Base-by-base conservation (phyloP, 2,888 invertebrate species). In the Tryphoninae sp. region DNA sequence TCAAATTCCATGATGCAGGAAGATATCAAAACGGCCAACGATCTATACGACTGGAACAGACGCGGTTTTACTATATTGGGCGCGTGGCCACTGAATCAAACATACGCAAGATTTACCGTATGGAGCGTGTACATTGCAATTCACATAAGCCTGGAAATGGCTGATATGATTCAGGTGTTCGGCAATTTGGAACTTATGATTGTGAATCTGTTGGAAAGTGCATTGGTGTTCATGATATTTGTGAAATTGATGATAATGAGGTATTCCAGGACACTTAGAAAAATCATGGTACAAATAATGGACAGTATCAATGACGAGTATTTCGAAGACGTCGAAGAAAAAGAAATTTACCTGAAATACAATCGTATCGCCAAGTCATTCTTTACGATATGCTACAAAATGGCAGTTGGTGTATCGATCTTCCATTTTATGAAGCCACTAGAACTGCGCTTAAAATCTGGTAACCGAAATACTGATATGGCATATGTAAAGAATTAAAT, bases 301-400 rank as follows among this genome's bases (percentile, higher is more conserved):
- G 62, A 75, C 13, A 78, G 78, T 4, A 74, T 82, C 22, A 22
- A 23, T 8, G 71, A 61, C 0, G 53, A 49, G 2, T 23, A 61
- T 16, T 85, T 81, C 19, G 78, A 72, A 7, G 49, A 62, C 33
- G 13, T 26, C 0, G 82, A 85, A 8, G 84, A 85, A 9, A 76
- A 69, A 45, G 65, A 49, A 23, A 83, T 84, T 26, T 85, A 84
- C 51, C 51, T 82, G 19, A 55, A 13, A 49, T 85, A 84, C 72
- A 84, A 85, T 78, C 73, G 49, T 11, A 67, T 65, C 13, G 82
- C 80, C 4, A 82, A 80, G 42, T 62, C 67, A 3, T 85, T 85
- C 33, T 78, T 45, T 8, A 78, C 68, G 7, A 58, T 77, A 6
- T 77, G 72, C 49, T 3, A n/a, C 45, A 23, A 1, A 2, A 33